Percentiles rank a stretch among this genome's conserved stretches.
Conservation (phyloP, 2,888 invertebrate genomes). For the Lamellibrachia columna region DNA sequence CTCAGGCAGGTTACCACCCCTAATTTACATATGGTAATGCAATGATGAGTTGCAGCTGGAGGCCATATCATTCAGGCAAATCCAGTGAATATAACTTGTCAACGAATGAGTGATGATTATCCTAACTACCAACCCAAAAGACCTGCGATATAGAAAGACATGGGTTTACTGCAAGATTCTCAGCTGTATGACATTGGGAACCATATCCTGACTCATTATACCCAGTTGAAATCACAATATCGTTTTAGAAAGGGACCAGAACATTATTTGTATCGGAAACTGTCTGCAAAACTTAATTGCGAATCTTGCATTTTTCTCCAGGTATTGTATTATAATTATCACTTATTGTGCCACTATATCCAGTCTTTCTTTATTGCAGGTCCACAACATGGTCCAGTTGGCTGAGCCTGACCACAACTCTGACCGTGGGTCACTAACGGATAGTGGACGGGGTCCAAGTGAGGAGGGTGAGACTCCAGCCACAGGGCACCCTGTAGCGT, state of each 20-base stretch:
- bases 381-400: background rate
- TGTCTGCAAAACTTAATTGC: background rate
- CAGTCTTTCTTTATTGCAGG: background rate
- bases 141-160: background rate
- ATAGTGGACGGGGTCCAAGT: conserved; percentile 16
- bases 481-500: background rate
- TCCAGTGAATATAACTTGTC: background rate
- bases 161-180: background rate
- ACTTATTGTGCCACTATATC: background rate
- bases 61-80: background rate
- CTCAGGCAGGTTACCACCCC: background rate
- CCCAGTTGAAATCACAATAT: too few relatives aligned
- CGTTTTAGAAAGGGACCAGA: background rate
- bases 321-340: background rate
- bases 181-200: background rate
- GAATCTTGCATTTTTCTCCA: background rate
- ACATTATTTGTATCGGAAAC: background rate
- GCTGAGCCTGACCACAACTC: conserved; percentile 14
- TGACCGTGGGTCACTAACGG: conserved; percentile 23
- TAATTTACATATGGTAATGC: conserved; percentile 13
- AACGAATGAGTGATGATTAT: conserved; percentile 4
- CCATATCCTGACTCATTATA: background rate
- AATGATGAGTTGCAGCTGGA: background rate
- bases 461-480: background rate
- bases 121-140: background rate